Evolutionary conservation across 2,888 invertebrate species (phyloP), one percentile per base, ranked within the genome.

Genomic region (Trichopoda pennipes): DNA sequence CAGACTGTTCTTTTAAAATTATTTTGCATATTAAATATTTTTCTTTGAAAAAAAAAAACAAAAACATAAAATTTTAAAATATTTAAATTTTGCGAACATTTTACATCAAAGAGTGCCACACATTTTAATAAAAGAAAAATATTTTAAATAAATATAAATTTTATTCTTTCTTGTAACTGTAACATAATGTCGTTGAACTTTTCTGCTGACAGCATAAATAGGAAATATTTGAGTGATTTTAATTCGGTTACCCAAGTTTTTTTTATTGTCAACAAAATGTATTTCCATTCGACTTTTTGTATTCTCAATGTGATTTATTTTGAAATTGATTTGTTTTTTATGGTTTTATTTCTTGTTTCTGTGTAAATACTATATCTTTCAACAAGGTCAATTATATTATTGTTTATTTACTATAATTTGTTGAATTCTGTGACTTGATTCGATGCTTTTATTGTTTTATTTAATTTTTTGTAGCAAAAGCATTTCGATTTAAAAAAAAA

Each of bases 131-230:
- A 38, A 38, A 38, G 35, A 35, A 35, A 35, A 38, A 2, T n/a
- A n/a, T 12, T 55, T 55, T n/a, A 21, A 19, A 38, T 28, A n/a
- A n/a, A n/a, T n/a, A n/a, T n/a, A n/a, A n/a, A n/a, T 1, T 17
- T 21, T 42, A 61, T 44, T 35, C 53, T 16, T 64, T 38, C 58
- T 19, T 70, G 68, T 19, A 68, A 55, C 44, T 70, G 68, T 19
- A 68, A 55, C 44, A 17, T 76, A 70, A 75, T 38, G 82, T 82
- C 82, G 72, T 79, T 79, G 82, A 82, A 75, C 82, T 79, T n/a
- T n/a, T 56, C 60, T 55, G 12, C 23, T 38, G 9, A 23, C 38
- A 66, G 21, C 47, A 72, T 60, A 68, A 61, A 69, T 60, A 47
- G 49, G 58, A 72, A 78, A 72, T 73, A 80, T 51, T 73, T 68